Conservation (phyloP, 2,797 vertebrate genomes). For the Sebastes reedi region DNA sequence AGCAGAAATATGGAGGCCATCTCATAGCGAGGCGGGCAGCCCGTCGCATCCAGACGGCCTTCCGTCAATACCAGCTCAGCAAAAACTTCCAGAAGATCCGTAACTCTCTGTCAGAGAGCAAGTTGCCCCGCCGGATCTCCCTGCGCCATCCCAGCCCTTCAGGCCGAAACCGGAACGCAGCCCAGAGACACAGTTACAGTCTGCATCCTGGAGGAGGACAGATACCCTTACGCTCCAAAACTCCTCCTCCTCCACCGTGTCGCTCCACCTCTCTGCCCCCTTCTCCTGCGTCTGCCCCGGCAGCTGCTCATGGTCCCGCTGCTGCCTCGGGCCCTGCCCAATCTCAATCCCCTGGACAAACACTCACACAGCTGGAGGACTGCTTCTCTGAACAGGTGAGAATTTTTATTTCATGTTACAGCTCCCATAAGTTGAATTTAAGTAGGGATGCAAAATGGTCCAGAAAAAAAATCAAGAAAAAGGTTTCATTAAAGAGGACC, state of each 20-base stretch:
- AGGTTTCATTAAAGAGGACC: not conserved
- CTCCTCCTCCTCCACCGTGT: constrained; percentile 83
- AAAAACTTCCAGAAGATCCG: constrained; percentile 99
- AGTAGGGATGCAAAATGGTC: not conserved
- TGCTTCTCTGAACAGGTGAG: constrained; percentile 92
- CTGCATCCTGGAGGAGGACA: constrained; percentile 78
- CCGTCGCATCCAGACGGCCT: constrained; percentile 97
- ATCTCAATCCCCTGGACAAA: constrained; percentile 82
- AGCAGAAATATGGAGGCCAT: constrained; percentile 97
- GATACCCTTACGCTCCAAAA: constrained; percentile 80
- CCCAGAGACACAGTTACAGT: constrained; percentile 79
- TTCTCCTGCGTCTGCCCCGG: constrained; percentile 73
- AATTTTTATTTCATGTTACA: not conserved
- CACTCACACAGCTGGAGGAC: constrained; percentile 96
- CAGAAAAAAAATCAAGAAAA: not conserved
- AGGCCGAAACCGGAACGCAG: constrained; percentile 60
- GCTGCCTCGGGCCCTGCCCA: constrained; percentile 60
- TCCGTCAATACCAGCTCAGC: constrained; percentile 99
- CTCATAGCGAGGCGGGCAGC: constrained; percentile 94
- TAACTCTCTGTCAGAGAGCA: constrained; percentile 95
- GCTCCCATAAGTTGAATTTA: not conserved
- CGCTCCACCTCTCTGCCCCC: constrained; percentile 92
- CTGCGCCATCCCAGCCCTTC: constrained; percentile 87
- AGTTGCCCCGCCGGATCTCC: constrained; percentile 94
- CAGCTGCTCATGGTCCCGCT: not conserved